Evolutionary conservation across 2,797 vertebrate species (phyloP).

Genomic region (Notamacropus eugenii): DNA sequence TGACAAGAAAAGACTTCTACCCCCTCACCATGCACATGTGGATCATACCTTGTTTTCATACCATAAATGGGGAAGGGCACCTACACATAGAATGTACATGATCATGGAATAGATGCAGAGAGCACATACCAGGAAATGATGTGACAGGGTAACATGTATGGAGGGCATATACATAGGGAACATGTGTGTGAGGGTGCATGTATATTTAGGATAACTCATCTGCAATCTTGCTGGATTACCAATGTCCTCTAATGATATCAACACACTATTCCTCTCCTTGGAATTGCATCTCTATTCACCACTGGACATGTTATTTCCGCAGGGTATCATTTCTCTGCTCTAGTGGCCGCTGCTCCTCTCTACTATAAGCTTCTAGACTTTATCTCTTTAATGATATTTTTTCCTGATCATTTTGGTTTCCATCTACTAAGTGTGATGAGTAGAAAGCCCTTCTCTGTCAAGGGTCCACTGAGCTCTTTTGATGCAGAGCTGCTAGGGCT

Average conservation of each 20-base stretch:
- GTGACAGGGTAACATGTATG: too few species aligned
- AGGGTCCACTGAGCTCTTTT: neutral
- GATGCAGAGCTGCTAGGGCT: neutral
- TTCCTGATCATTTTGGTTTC: neutral
- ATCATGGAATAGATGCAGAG: neutral
- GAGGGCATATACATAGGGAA: neutral
- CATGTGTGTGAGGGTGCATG: neutral
- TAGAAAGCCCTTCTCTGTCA: neutral
- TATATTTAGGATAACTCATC: neutral
- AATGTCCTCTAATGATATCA: neutral
- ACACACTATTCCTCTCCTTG: neutral
- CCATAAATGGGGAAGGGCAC: neutral
- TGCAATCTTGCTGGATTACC: neutral
- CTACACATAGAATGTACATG: neutral
- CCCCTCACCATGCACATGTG: too few species aligned
- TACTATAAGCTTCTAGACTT: neutral
- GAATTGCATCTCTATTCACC: neutral
- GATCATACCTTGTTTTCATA: neutral
- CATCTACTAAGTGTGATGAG: neutral
- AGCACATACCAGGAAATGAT: too few species aligned
- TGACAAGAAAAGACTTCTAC: neutral
- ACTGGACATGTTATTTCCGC: too few species aligned
- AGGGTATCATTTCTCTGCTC: neutral
- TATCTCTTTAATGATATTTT: neutral
- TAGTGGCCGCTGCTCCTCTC: neutral